Conservation (phyloP, 2,888 invertebrate species). For the Chironomus tentans region DNA sequence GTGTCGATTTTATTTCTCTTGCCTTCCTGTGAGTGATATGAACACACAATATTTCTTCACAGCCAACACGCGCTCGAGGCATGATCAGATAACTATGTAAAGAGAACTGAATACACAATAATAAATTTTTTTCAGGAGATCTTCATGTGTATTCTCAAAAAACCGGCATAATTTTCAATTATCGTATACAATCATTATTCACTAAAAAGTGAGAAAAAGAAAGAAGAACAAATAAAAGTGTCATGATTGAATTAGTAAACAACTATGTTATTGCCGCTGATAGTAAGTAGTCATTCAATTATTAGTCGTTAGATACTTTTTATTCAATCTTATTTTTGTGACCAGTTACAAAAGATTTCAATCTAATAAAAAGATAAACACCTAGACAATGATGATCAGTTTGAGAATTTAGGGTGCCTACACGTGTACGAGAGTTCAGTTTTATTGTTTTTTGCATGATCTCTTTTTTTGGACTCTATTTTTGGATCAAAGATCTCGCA, state of each 20-base stretch:
- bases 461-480: too few species aligned
- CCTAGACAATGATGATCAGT: too few species aligned
- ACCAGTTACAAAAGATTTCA: too few species aligned
- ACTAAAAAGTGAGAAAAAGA: neutral
- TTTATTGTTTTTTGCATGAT: too few species aligned
- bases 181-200: neutral
- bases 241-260: neutral
- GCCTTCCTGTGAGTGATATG: neutral
- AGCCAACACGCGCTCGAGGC: neutral
- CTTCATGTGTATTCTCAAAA: neutral
- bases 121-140: neutral
- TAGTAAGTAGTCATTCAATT: too few species aligned
- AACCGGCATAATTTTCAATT: neutral
- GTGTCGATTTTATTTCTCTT: neutral
- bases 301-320: too few species aligned
- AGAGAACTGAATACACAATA: neutral
- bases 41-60: neutral
- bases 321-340: too few species aligned
- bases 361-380: too few species aligned
- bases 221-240: neutral
- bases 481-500: too few species aligned
- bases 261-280: neutral
- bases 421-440: too few species aligned
- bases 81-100: neutral
- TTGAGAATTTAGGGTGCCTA: too few species aligned